Base-by-base conservation (phyloP, 2,888 invertebrate genomes). In the Mimachlamys varia region DNA sequence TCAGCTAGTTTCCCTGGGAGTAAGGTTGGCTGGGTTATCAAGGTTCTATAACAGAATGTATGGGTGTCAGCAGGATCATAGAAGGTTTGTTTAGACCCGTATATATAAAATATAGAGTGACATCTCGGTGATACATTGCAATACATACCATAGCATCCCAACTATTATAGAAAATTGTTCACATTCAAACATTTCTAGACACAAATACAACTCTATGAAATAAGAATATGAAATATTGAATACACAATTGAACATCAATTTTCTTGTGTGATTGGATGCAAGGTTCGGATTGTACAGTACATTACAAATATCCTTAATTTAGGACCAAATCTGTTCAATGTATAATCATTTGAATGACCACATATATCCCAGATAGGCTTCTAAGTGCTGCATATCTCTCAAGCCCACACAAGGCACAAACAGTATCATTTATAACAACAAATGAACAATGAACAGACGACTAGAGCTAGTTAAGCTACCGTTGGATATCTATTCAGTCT, bases 401-500 rank as follows among this genome's bases (percentile, higher is more conserved):
- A 27, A 10, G 76, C 76, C 76, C 27, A 33, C 76, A 22, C 76
- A 76, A 76, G 76, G 76, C 76, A 76, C 76, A 53, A 53, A 53
- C 53, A 33, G 76, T 33, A 15, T 76, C 12, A 76, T 76, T 76
- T 22, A 44, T 44, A 19, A 50, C 50, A 50, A 50, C 15, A 76
- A 76, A 76, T 22, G 62, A 33, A 58, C 44, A 44, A 44, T 44
- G 44, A 44, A 44, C 3, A 58, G 27, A 0, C 27, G 76, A 76
- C 76, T 76, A 76, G 76, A 76, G 76, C n/a, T n/a, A n/a, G n/a
- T 76, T 10, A 76, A 27, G 15, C 62, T 62, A 62, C 62, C 62
- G 10, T 62, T 62, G 12, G 58, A 58, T 10, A 58, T 58, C 19
- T 17, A 58, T 58, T 19, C 22, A 2, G 19, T 58, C n/a, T 58